Evolutionary conservation across 2,888 invertebrate genomes (phyloP), one percentile per base, ranked within the genome.

Genomic region (Melanophora roralis): DNA sequence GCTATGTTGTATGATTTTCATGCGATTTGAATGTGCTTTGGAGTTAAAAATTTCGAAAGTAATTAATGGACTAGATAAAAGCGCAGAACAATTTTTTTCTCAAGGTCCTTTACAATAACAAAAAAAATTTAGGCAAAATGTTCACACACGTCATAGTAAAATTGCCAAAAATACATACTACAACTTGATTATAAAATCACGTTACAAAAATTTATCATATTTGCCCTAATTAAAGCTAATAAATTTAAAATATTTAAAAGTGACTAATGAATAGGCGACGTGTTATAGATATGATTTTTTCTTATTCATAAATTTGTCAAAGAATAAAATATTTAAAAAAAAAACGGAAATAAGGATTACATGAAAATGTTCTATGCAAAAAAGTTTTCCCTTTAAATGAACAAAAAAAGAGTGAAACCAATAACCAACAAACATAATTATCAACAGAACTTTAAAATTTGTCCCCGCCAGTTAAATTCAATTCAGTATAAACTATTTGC

Each of bases 381-480:
- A 45, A 53, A 53, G 14, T 34, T 34, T n/a, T 4, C 7, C 4
- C 7, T 45, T 27, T 5, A 21, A 32, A 40, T 4, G 8, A 3
- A 21, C 21, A 14, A n/a, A 12, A 7, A 64, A 55, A 55, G 16
- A 7, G 43, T 68, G 51, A 23, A 11, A 5, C 38, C 21, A 19
- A 21, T 34, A 47, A 68, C 19, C 16, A 62, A 53, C 45, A 47
- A 69, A 47, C 36, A 72, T 36, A 40, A 49, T 34, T 55, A 36
- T 74, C 40, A 21, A 64, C 43, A 55, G 43, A 62, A 75, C 62
- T 68, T 62, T 76, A 55, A 76, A 80, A 64, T 51, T n/a, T 80
- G 76, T 80, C 72, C 67, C 76, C 68, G 71, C 27, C 51, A 68
- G 76, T 75, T 72, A 51, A 19, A 62, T 57, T 72, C 27, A 72